Conservation (phyloP, 2,797 vertebrate species). For the Urosaurus nigricauda region DNA sequence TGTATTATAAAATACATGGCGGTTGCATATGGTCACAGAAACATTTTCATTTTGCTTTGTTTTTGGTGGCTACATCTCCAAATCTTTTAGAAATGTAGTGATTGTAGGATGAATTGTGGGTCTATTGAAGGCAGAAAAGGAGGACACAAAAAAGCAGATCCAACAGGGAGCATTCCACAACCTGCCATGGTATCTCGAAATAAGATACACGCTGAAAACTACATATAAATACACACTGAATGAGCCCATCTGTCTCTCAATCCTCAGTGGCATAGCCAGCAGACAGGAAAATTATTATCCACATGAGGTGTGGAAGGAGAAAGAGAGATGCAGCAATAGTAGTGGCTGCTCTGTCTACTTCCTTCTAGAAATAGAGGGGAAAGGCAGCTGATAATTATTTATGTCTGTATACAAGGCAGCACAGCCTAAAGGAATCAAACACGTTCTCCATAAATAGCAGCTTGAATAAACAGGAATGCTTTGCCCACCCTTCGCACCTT, state of each 20-base stretch:
- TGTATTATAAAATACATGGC: not conserved
- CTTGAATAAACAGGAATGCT: conserved; percentile 27
- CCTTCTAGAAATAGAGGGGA: conserved; percentile 28
- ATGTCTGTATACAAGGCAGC: conserved; percentile 50
- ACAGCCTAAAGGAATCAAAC: conserved; percentile 24
- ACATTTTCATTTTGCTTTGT: not conserved
- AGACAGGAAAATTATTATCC: conserved; percentile 56
- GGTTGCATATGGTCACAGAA: too few relatives aligned
- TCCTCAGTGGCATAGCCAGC: conserved; percentile 36
- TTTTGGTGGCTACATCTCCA: not conserved
- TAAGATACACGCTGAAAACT: conserved; percentile 49
- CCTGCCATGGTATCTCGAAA: conserved; percentile 51
- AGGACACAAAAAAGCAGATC: not conserved
- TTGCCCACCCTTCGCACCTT: conserved; percentile 15
- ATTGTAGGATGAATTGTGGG: not conserved
- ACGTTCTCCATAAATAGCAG: conserved; percentile 28
- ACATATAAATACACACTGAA: conserved; percentile 53
- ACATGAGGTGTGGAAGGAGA: conserved; percentile 35
- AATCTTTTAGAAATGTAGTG: not conserved
- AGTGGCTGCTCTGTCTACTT: not conserved
- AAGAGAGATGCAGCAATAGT: conserved; percentile 12
- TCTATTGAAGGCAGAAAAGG: not conserved
- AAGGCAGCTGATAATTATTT: conserved; percentile 53
- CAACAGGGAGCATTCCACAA: not conserved
- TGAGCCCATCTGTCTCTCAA: conserved; percentile 56